phyloP scores from a whole-genome alignment of 1,140 invertebrate genomes.

The Ceratina japonica region DNA sequence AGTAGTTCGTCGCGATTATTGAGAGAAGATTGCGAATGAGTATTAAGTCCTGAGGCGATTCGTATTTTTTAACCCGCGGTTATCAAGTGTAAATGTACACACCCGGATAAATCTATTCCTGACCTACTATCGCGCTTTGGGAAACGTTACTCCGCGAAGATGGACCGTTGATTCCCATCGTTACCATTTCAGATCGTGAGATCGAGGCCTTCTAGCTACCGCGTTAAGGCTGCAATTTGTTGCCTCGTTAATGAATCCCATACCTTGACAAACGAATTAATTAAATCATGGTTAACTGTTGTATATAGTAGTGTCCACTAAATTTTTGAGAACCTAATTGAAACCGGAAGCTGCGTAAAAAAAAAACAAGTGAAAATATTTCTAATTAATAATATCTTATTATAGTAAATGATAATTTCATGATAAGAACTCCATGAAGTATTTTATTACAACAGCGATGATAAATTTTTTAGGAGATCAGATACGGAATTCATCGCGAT shows the following conservation, averaged over 20 bases:
- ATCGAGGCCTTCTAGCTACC: constrained; percentile 51
- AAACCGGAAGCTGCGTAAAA: not conserved
- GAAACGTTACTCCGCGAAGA: constrained; percentile 15
- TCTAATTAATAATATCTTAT: no score
- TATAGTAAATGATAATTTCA: no score
- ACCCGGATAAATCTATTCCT: constrained; percentile 21
- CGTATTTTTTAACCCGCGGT: not conserved
- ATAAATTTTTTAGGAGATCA: not conserved
- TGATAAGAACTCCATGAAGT: no score
- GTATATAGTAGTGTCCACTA: not conserved
- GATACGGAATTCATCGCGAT: not conserved
- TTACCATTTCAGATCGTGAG: constrained; percentile 70
- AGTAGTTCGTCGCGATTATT: constrained; percentile 5
- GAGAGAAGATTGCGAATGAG: not conserved
- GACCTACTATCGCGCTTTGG: constrained; percentile 25
- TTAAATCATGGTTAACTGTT: constrained; percentile 12
- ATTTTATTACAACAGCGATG: not conserved
- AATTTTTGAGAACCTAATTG: not conserved
- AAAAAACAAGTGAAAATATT: not conserved
- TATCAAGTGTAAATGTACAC: not conserved
- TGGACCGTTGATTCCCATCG: constrained; percentile 61
- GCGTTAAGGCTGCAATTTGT: constrained; percentile 47
- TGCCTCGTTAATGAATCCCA: constrained; percentile 42
- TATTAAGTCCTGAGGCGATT: not conserved
- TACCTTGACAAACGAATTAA: constrained; percentile 11